Base-by-base conservation (phyloP, 2,888 invertebrate genomes). In the Stenodera caucasica region DNA sequence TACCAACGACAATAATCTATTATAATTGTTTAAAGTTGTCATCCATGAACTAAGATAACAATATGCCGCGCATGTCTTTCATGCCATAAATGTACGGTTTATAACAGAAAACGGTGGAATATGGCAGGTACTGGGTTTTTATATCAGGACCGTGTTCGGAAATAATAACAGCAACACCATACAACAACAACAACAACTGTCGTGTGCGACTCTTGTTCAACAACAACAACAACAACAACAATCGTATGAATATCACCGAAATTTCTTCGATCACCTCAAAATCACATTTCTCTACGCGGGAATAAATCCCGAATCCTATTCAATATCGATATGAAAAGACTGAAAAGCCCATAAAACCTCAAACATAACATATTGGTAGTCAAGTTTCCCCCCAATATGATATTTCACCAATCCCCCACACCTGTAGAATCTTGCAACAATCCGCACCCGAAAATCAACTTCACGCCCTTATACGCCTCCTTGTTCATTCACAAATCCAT, bases 371-470 rank as follows among this genome's bases (percentile, higher is more conserved):
- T 76, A 76, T 77, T 71, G 75, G 74, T 71, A 71, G 77, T 78
- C 75, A 74, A 72, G 65, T 72, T 65, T 72, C 75, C 75, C 77
- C 73, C 69, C 77, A 72, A 77, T 78, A 78, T 77, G 75, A 78
- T 78, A 78, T 78, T 77, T 78, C 74, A 76, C 73, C 75, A 75
- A 74, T 73, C 76, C 74, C 75, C 72, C n/a, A 74, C 77, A 77
- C 78, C 77, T 78, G 77, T 77, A 76, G 77, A 76, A 76, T 73
- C 74, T 70, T 72, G 72, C 70, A 72, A 69, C 68, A 63, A 53
- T 59, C 66, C 21, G 12, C 21, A 45, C 8, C n/a, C 8, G 9
- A 45, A 45, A 45, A 21, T 45, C 45, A 9, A 45, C 45, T 45
- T 45, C 45, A 45, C 45, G 45, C 45, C 45, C 12, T 18, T 37